Conservation (phyloP, 2,888 invertebrate genomes). For the Volucella bombylans region DNA sequence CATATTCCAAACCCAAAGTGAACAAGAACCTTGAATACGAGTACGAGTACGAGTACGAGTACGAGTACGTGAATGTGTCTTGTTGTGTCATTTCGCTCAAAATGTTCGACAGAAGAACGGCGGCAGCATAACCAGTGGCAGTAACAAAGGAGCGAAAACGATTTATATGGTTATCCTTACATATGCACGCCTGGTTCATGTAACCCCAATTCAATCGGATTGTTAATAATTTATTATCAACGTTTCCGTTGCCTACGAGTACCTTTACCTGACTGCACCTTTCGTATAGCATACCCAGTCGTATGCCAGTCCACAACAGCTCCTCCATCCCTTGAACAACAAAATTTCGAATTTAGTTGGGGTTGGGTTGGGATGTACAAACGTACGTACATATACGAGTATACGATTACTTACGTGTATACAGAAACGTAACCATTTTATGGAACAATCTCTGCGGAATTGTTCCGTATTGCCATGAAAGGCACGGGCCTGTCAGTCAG, state of each 20-base stretch:
- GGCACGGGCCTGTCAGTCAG: constrained; percentile 56
- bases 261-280: constrained; percentile 50
- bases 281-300: neutral
- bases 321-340: constrained; percentile 5
- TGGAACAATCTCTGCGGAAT: constrained; percentile 71
- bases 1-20: neutral
- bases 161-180: constrained; percentile 63
- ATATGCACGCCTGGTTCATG: constrained; percentile 56
- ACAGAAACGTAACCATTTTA: constrained; percentile 60
- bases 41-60: no score
- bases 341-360: neutral
- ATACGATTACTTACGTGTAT: neutral
- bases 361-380: neutral
- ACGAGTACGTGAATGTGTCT: constrained; percentile 40
- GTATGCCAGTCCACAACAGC: neutral
- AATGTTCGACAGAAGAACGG: constrained; percentile 36
- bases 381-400: no score
- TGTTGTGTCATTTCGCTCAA: constrained; percentile 58
- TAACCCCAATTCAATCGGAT: constrained; percentile 72
- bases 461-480: constrained; percentile 50
- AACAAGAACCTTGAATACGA: neutral
- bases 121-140: neutral
- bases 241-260: constrained; percentile 65
- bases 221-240: constrained; percentile 74
- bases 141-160: constrained; percentile 11